Conservation (phyloP, 1,140 invertebrate genomes). For the Pantala flavescens region DNA sequence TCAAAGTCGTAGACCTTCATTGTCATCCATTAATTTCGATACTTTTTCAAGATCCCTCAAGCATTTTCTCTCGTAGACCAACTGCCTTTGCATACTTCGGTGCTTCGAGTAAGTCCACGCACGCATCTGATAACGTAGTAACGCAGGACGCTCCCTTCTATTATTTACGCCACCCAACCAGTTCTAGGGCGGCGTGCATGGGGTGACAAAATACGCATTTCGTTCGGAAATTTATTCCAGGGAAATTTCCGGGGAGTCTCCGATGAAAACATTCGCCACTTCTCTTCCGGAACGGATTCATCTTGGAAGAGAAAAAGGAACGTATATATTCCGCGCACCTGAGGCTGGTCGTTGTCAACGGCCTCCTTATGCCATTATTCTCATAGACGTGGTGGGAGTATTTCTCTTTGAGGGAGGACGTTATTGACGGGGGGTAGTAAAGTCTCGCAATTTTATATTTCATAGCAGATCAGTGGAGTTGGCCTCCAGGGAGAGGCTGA, state of each 20-base stretch:
- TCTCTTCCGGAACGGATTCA: not conserved
- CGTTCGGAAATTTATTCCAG: not conserved
- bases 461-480: not conserved
- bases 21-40: too few species aligned
- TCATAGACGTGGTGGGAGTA: not conserved
- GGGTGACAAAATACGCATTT: not conserved
- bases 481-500: not conserved
- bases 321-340: not conserved
- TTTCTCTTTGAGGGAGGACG: not conserved
- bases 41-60: too few species aligned
- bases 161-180: too few species aligned
- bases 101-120: too few species aligned
- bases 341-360: not conserved
- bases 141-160: too few species aligned
- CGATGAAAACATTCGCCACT: not conserved
- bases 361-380: not conserved
- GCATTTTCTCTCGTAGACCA: too few species aligned
- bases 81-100: too few species aligned
- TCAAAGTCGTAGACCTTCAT: too few species aligned
- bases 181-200: not conserved
- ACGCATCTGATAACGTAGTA: too few species aligned
- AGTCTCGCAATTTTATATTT: constrained; percentile 7
- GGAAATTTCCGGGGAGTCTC: not conserved
- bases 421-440: constrained; percentile 1
- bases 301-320: not conserved